phyloP scores from a whole-genome alignment of 1,140 invertebrate genomes.

The Heliconius hewitsoni region DNA sequence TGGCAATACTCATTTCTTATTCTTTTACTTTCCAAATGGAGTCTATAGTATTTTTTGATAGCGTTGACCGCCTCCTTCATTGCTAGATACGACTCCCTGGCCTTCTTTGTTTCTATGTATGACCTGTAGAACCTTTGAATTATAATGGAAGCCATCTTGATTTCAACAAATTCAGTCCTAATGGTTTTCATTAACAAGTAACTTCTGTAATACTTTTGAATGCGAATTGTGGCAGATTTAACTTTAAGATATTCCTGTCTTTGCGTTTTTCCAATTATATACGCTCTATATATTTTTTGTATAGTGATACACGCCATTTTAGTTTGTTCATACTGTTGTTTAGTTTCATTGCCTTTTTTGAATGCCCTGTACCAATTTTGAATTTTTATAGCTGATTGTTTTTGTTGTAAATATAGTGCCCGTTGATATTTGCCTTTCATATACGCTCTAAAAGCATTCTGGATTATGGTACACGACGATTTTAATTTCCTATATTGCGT shows the following conservation, averaged over 20 bases:
- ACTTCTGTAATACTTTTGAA: constrained; percentile 77
- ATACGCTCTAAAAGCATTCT: constrained; percentile 65
- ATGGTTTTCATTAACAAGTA: constrained; percentile 62
- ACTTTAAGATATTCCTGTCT: constrained; percentile 54
- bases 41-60: constrained; percentile 74
- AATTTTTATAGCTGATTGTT: constrained; percentile 53
- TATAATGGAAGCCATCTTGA: constrained; percentile 55
- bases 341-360: constrained; percentile 50
- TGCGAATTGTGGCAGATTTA: constrained; percentile 55
- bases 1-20: constrained; percentile 61
- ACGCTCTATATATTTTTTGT: constrained; percentile 64
- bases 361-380: constrained; percentile 74
- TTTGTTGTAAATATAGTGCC: constrained; percentile 52
- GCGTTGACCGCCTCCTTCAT: constrained; percentile 52
- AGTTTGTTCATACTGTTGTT: constrained; percentile 37
- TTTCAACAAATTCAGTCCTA: constrained; percentile 51
- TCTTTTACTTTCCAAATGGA: constrained; percentile 50
- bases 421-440: constrained; percentile 53
- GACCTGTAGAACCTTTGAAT: constrained; percentile 81
- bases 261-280: constrained; percentile 50
- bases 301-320: constrained; percentile 59
- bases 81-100: constrained; percentile 67
- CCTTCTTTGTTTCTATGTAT: constrained; percentile 53
- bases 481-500: constrained; percentile 55
- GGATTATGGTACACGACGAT: constrained; percentile 53